Evolutionary conservation across 1,140 invertebrate species (phyloP).

Genomic region (Macrocentrus cingulum): DNA sequence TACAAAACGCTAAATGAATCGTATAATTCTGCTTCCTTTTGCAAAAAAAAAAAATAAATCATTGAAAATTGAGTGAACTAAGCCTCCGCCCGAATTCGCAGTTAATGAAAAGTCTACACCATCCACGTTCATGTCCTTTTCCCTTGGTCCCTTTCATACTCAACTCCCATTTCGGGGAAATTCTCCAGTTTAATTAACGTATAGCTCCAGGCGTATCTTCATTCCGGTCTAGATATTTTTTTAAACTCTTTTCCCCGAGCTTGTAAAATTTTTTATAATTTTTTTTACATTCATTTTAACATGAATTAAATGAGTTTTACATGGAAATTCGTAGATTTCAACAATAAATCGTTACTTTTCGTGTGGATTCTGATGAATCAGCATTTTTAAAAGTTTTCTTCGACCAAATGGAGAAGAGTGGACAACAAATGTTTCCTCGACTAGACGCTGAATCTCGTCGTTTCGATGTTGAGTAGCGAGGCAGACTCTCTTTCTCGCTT

Average conservation of each 20-base stretch:
- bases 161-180: conserved; percentile 10
- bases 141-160: conserved; percentile 7
- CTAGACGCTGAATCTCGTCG: conserved; percentile 2
- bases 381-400: no score
- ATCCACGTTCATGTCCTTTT: conserved; percentile 27
- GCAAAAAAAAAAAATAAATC: conserved; percentile 36
- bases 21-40: conserved; percentile 39
- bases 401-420: conserved; percentile 10
- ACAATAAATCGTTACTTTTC: no score
- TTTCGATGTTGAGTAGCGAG: no score
- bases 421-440: conserved; percentile 27
- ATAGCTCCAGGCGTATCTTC: conserved; percentile 7
- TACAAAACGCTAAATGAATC: conserved; percentile 47
- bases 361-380: no score
- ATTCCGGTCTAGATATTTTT: conserved; percentile 10
- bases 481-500: no score
- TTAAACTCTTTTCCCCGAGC: neutral
- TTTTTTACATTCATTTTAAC: no score
- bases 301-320: no score
- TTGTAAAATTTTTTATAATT: no score
- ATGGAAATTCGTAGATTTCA: no score
- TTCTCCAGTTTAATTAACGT: conserved; percentile 32
- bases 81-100: conserved; percentile 24
- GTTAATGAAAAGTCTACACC: conserved; percentile 43
- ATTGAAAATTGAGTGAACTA: conserved; percentile 33